phyloP scores from a whole-genome alignment of 2,888 invertebrate species.

The Dryomyza anilis region DNA sequence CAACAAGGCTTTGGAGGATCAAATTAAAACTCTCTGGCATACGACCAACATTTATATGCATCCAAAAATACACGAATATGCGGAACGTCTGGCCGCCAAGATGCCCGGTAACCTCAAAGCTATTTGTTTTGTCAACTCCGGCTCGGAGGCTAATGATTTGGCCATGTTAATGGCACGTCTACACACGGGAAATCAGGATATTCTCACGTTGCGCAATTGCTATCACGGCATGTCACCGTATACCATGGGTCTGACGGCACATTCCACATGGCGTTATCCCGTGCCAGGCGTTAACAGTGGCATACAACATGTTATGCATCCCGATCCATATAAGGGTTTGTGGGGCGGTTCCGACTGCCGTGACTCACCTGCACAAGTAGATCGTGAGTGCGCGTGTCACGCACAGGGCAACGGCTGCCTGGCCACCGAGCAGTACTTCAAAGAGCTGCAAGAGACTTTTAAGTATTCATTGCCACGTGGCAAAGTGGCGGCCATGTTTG shows the following conservation, averaged over 20 bases:
- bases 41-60: slow-evolving; percentile 92
- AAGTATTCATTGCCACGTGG: slow-evolving; percentile 78
- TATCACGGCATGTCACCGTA: slow-evolving; percentile 93
- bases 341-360: slow-evolving; percentile 90
- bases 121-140: slow-evolving; percentile 93
- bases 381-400: slow-evolving; percentile 70
- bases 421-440: slow-evolving; percentile 79
- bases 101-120: slow-evolving; percentile 88
- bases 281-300: slow-evolving; percentile 72
- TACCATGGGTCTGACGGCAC: slow-evolving; percentile 81
- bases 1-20: slow-evolving; percentile 76
- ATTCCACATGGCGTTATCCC: slow-evolving; percentile 79
- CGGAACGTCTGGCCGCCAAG: slow-evolving; percentile 77
- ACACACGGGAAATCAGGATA: slow-evolving; percentile 83
- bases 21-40: slow-evolving; percentile 85
- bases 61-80: slow-evolving; percentile 89
- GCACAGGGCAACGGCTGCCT: slow-evolving; percentile 65
- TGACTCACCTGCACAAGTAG: slow-evolving; percentile 82
- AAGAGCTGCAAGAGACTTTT: slow-evolving; percentile 74
- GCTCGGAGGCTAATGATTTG: slow-evolving; percentile 96
- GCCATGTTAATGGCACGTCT: slow-evolving; percentile 86
- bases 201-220: slow-evolving; percentile 83
- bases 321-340: slow-evolving; percentile 87
- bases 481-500: slow-evolving; percentile 86
- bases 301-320: slow-evolving; percentile 86